phyloP scores from a whole-genome alignment of 2,888 invertebrate species.

The Halictus ligatus region DNA sequence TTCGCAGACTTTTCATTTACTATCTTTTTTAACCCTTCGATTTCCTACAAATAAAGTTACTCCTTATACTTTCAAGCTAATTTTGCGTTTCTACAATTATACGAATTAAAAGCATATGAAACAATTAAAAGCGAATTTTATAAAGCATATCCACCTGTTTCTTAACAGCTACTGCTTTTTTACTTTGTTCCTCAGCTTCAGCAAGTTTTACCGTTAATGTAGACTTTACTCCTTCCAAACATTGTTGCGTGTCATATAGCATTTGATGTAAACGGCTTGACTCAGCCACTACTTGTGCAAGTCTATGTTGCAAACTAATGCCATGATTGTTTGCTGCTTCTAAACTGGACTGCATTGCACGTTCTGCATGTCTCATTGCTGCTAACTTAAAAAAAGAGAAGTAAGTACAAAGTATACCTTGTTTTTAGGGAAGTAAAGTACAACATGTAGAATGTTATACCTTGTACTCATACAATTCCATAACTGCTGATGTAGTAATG shows the following conservation, averaged over 20 bases:
- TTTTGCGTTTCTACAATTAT: background rate
- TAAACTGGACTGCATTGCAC: slow-evolving; percentile 84
- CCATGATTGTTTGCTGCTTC: slow-evolving; percentile 85
- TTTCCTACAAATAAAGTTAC: slow-evolving; percentile 71
- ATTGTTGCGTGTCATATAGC: slow-evolving; percentile 85
- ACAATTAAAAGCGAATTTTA: background rate
- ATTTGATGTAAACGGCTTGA: slow-evolving; percentile 85
- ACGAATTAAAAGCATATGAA: background rate
- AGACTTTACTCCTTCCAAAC: slow-evolving; percentile 83
- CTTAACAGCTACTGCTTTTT: slow-evolving; percentile 69
- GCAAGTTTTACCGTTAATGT: slow-evolving; percentile 72
- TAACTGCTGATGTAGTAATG: slow-evolving; percentile 88
- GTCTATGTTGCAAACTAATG: slow-evolving; percentile 85
- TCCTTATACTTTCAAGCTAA: slow-evolving; percentile 10
- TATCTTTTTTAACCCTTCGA: slow-evolving; percentile 76
- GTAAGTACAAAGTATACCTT: background rate
- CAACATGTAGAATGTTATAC: slow-evolving; percentile 57
- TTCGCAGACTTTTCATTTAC: slow-evolving; percentile 74
- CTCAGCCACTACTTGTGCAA: slow-evolving; percentile 85
- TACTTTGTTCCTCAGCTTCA: slow-evolving; percentile 74
- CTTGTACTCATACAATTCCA: slow-evolving; percentile 91
- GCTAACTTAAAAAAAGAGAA: slow-evolving; percentile 81
- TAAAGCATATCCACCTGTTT: slow-evolving; percentile 69
- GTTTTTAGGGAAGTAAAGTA: background rate
- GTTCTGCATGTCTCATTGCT: slow-evolving; percentile 85